Base-by-base conservation (phyloP, 2,113 vertebrate species). In the Taurulus bubalis region DNA sequence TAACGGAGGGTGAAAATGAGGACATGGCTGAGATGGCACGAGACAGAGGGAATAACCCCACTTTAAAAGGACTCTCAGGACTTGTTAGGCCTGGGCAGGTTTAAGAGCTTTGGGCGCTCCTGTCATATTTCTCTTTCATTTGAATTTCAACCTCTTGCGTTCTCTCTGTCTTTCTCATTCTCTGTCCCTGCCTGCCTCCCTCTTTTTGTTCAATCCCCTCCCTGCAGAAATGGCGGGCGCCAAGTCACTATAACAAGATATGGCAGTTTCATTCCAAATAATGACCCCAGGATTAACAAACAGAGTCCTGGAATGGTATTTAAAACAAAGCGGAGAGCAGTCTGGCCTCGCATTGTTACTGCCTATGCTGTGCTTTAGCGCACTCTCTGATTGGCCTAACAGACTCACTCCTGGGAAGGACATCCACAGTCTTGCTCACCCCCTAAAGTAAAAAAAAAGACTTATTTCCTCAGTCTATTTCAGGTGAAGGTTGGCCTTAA, bases 201-300 rank as follows among this genome's bases (percentile, higher is more conserved):
- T 55, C 34, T 67, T 79, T 69, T 56, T 26, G 11, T 26, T 69
- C 40, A n/a, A 75, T 82, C 56, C 80, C 60, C 79, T 86, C 88
- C 77, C 87, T 78, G 71, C 60, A 82, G 76, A 80, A 89, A 83
- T 84, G 79, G 55, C 45, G 56, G 84, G 85, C 87, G 80, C 88
- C 90, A 89, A 87, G 82, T 90, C 90, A 92, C 82, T 84, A 82
- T 91, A 92, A 93, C 85, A 81, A 90, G 88, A 88, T 90, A 86
- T 91, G 89, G 92, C 89, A 91, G 90, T 89, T 91, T 90, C 80
- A 88, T 90, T 92, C 88, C 85, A 90, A 89, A 88, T 90, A 91
- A 90, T 79, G 89, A 90, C 84, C 85, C 86, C 64, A 83, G 80
- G 84, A 90, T 91, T 91, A 92, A 87, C 88, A 89, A 89, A 84